Percentiles rank a stretch among this genome's conserved stretches.
phyloP scores from a whole-genome alignment of 2,797 vertebrate genomes.

The Neosalanx taihuensis region DNA sequence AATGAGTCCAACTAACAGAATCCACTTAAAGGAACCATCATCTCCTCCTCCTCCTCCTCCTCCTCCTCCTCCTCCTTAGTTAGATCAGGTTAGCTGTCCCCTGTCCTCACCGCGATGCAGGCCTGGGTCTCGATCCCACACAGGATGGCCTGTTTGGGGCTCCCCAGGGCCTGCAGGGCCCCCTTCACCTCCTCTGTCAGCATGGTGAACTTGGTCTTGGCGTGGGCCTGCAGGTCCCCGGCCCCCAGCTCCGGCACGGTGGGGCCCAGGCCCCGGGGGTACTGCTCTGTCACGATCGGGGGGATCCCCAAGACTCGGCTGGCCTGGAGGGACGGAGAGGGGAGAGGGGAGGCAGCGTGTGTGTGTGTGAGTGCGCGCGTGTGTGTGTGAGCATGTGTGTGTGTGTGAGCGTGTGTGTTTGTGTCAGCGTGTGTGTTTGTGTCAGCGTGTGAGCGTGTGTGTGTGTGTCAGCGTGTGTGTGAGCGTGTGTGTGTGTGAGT shows the following conservation, averaged over 20 bases:
- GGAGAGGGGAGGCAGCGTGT: neutral
- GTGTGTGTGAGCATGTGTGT: neutral
- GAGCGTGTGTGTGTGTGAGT: neutral
- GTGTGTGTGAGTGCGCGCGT: neutral
- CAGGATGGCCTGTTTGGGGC: conserved; percentile 79
- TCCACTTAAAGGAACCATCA: neutral
- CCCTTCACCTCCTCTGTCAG: conserved; percentile 73
- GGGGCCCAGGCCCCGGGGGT: conserved; percentile 84
- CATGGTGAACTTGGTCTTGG: conserved; percentile 88
- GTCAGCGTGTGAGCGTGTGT: neutral
- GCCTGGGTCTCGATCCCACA: conserved; percentile 89
- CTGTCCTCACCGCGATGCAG: conserved; percentile 80
- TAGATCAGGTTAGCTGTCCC: neutral
- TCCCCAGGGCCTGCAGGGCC: conserved; percentile 67
- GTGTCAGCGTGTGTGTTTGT: neutral
- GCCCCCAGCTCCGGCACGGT: conserved; percentile 86
- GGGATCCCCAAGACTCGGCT: conserved; percentile 77
- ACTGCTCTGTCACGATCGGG: conserved; percentile 83
- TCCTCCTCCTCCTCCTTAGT: neutral
- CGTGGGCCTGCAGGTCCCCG: conserved; percentile 64
- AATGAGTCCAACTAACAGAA: neutral
- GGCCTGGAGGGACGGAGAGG: conserved; percentile 61
- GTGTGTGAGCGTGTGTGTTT: neutral
- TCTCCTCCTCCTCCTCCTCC: neutral
- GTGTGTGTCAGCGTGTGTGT: conserved; percentile 6